Evolutionary conservation across 2,113 vertebrate genomes (phyloP).

Genomic region (Alligator sinensis): DNA sequence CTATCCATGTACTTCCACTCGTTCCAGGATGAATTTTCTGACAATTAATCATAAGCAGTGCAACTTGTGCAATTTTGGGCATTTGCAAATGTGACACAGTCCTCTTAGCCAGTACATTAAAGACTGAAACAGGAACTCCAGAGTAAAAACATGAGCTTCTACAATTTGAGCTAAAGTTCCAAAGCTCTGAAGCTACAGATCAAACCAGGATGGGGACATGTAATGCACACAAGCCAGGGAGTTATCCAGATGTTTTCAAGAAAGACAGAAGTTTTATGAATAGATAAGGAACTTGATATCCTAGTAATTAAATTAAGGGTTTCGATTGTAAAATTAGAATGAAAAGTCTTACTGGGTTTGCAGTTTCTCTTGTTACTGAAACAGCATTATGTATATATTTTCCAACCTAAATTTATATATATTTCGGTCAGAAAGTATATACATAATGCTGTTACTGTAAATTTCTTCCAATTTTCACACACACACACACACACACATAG

Average conservation of each 20-base stretch:
- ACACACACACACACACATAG: too few species aligned
- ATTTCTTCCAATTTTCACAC: too few species aligned
- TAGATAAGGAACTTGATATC: not conserved
- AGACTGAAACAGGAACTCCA: not conserved
- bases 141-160: not conserved
- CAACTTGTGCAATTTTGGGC: not conserved
- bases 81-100: not conserved
- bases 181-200: not conserved
- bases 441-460: too few species aligned
- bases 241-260: not conserved
- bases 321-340: not conserved
- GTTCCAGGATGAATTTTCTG: not conserved
- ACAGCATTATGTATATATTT: not conserved
- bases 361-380: not conserved
- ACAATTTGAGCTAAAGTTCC: not conserved
- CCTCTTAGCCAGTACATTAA: not conserved
- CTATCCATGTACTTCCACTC: too few species aligned
- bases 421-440: too few species aligned
- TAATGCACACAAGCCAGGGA: not conserved
- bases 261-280: not conserved
- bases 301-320: not conserved
- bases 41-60: not conserved
- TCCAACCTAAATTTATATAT: too few species aligned
- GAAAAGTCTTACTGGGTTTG: not conserved
- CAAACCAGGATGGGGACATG: not conserved